Base-by-base conservation (phyloP, 2,888 invertebrate species). In the Synergus itoensis region DNA sequence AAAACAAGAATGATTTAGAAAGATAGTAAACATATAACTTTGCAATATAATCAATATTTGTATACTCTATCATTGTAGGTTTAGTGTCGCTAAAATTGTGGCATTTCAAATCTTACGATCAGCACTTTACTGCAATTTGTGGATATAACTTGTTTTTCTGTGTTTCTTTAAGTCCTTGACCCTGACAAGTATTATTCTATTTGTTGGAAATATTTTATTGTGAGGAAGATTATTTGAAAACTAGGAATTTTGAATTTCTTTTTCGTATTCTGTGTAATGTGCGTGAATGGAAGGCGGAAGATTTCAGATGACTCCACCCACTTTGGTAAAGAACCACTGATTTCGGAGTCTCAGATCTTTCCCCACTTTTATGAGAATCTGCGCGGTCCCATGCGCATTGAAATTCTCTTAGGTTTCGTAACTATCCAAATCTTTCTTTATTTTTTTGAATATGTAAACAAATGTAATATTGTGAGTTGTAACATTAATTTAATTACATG, bases 311-410 rank as follows among this genome's bases (percentile, higher is more conserved):
- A 36, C 69, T 69, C 69, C 69, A 16, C 69, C 69, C 16, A 69
- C 48, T 69, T 69, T 69, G 3, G 16, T 9, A 9, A 69, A 69
- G 36, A 69, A 69, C 48, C 69, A 69, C 69, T 69, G 69, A 69
- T 48, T 69, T 69, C 48, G 21, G 16, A 4, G 28, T 9, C 14
- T 48, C 28, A 45, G 8, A 45, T 69, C 8, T 21, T 65, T 69
- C 48, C 48, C 69, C 69, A 69, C 69, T 69, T 28, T 21, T 12
- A 48, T 48, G 69, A 28, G 48, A 69, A 16, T 36, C 48, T 69
- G 69, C 69, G 67, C 45, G n/a, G 16, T 21, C 45, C 16, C 7
- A 14, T 69, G 69, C 69, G 48, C 69, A 69, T 16, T 2, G 1
- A 48, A 69, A 69, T 48, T 28, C 45, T 45, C 0, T 67, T 18